phyloP scores from a whole-genome alignment of 2,797 vertebrate genomes.

The Lemur catta region DNA sequence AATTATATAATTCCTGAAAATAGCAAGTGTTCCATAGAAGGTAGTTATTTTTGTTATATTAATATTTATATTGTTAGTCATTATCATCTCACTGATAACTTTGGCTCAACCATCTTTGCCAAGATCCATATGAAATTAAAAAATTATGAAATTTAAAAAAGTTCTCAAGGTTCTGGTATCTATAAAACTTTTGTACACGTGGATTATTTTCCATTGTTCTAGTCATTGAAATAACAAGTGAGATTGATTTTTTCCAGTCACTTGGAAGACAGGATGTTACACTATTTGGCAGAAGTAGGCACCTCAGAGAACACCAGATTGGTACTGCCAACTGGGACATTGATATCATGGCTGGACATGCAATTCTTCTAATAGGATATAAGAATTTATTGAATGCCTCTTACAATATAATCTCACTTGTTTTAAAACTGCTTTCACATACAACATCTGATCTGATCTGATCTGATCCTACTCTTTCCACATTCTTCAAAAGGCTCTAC shows the following conservation, averaged over 20 bases:
- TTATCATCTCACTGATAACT: neutral
- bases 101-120: neutral
- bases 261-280: neutral
- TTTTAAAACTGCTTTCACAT: neutral
- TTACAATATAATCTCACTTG: neutral
- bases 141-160: too few relatives aligned
- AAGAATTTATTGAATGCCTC: neutral
- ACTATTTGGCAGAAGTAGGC: neutral
- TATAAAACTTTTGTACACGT: neutral
- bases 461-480: neutral
- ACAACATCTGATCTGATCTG: neutral
- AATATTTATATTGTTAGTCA: neutral
- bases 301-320: neutral
- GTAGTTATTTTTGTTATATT: neutral
- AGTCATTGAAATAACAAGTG: neutral
- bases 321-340: neutral
- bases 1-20: neutral
- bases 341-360: neutral
- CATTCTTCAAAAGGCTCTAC: neutral
- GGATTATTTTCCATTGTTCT: constrained; percentile 2
- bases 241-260: neutral
- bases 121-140: neutral
- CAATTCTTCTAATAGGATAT: neutral
- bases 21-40: neutral
- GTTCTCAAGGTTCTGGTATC: neutral